Evolutionary conservation across 2,113 vertebrate species (phyloP), one percentile per base, ranked within the genome.

Genomic region (Crypturellus undulatus): DNA sequence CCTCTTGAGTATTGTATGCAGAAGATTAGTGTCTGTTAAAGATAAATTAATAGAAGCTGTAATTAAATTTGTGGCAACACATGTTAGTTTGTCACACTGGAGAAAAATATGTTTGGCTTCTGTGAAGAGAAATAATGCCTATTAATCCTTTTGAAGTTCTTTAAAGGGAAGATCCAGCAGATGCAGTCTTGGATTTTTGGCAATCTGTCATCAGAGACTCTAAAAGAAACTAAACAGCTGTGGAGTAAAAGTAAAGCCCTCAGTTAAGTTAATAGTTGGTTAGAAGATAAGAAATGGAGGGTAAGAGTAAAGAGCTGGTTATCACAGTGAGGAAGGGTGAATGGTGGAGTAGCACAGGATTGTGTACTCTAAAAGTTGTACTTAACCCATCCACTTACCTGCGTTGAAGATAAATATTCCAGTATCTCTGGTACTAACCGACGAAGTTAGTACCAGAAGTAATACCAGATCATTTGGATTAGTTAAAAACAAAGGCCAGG

Each of bases 401-500:
- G 43, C 18, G 28, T 26, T 82, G 84, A 92, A 64, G 34, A 26
- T 72, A 28, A 58, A 40, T 40, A 84, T 84, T 42, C 12, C 40
- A 42, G 40, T 42, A 42, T 13, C 40, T 42, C 40, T 60, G 21
- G 10, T 81, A 10, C 40, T 42, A 42, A 42, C 62, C 87, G 32
- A 59, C 70, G 79, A 32, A 76, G 38, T 64, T 22, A 22, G 21
- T 22, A 43, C 43, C 49, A 49, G 21, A 19, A 49, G 32, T 91
- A 52, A 72, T 79, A 72, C 12, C 32, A 26, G 43, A 25, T 87
- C 75, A 64, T 28, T 87, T 81, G 19, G 25, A 34, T 82, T 89
- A n/a, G 38, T 79, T 91, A 76, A 67, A 94, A 94, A 71, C 36
- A 91, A 90, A 95, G 84, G 84, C 87, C 81, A 91, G 4, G 65